These are phyloP conservation scores for Aphis gossypii DNA, from an alignment of 1,140 invertebrate genomes.

Conservation along the genomic window DNA sequence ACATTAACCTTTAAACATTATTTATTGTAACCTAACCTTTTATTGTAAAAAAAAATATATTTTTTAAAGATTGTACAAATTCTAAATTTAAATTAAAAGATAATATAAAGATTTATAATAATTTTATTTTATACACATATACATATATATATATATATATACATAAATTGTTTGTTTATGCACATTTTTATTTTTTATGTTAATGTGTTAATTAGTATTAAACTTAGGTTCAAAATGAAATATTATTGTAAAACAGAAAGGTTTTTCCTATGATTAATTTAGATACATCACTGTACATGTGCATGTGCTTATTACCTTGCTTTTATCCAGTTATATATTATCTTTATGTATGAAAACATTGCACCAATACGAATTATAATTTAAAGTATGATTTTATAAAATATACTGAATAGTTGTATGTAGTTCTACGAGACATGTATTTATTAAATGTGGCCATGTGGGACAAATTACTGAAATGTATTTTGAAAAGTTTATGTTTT, in stretches of 20 bases:
- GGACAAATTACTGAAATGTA: neutral
- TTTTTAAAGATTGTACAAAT: neutral
- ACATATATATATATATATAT: neutral
- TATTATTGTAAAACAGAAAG: neutral
- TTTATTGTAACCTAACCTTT: too few relatives aligned
- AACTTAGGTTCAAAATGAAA: neutral
- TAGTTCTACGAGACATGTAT: neutral
- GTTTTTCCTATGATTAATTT: neutral
- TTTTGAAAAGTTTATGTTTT: conserved; percentile 29
- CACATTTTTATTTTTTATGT: neutral
- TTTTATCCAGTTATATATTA: neutral
- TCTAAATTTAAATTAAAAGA: neutral
- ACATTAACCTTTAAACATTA: too few relatives aligned
- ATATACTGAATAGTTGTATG: neutral
- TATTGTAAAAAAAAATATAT: neutral
- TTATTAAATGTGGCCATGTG: neutral
- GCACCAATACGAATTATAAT: neutral
- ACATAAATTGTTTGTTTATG: neutral
- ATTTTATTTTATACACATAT: too few relatives aligned
- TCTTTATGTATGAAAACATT: neutral
- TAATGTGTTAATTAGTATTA: neutral
- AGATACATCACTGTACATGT: too few relatives aligned
- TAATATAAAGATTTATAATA: neutral
- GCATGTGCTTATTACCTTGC: neutral
- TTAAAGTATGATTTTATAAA: neutral